These are phyloP conservation scores for Ctenoplectra terminalis DNA, from an alignment of 1,140 invertebrate genomes.

Conservation along the genomic window DNA sequence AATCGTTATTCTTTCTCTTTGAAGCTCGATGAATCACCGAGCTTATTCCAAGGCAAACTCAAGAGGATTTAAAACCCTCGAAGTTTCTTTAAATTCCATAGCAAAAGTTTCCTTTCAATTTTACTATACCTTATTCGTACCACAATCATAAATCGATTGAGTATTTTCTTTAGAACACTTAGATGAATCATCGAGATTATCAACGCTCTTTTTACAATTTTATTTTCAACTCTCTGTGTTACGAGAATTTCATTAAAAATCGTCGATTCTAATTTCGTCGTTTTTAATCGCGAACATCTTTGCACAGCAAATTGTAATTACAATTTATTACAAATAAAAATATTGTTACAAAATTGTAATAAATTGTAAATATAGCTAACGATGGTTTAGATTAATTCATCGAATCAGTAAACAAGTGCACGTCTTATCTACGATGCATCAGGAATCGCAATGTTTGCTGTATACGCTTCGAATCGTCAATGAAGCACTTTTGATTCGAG, in stretches of 20 bases:
- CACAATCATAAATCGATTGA: not conserved
- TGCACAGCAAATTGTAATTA: too few relatives aligned
- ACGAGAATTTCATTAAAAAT: not conserved
- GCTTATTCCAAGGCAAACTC: not conserved
- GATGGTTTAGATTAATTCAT: not conserved
- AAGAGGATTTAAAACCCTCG: not conserved
- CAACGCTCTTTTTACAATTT: not conserved
- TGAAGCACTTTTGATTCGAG: not conserved
- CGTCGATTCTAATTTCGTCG: not conserved
- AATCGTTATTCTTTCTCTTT: not conserved
- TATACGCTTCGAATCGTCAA: not conserved
- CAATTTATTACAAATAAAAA: too few relatives aligned
- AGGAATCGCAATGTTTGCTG: not conserved
- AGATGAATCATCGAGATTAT: not conserved
- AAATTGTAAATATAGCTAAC: not conserved
- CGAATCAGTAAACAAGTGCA: not conserved
- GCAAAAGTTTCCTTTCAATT: not conserved
- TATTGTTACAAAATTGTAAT: too few relatives aligned
- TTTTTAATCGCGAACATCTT: not conserved
- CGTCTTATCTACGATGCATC: not conserved
- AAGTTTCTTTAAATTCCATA: not conserved
- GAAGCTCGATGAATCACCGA: not conserved
- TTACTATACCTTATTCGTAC: not conserved
- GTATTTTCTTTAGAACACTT: not conserved
- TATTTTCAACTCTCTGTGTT: not conserved